These are phyloP conservation scores for Diceros bicornis DNA, from an alignment of 2,797 vertebrate genomes.

Conservation along the genomic window DNA sequence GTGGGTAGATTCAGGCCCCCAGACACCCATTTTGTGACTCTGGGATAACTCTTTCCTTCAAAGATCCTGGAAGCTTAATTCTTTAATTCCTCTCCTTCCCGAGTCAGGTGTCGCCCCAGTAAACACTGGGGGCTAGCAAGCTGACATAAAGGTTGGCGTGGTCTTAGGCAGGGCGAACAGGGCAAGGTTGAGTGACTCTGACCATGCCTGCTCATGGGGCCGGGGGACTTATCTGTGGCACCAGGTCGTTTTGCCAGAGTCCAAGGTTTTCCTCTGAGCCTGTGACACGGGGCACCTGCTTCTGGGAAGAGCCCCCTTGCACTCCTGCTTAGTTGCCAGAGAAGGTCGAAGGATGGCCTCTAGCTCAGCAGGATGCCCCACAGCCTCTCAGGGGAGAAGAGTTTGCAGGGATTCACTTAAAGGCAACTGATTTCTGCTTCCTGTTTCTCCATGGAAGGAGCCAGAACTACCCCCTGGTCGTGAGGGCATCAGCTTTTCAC, in stretches of 20 bases:
- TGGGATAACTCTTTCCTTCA: not conserved
- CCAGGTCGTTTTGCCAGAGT: not conserved
- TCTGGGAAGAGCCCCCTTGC: not conserved
- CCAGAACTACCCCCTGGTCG: not conserved
- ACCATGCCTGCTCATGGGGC: accelerated
- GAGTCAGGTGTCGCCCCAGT: accelerated
- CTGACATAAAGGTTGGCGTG: not conserved
- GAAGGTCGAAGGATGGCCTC: not conserved
- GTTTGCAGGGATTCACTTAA: accelerated
- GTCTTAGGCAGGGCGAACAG: not conserved
- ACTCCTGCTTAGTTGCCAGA: not conserved
- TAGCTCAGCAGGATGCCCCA: not conserved
- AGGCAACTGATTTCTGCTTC: accelerated
- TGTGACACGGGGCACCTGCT: not conserved
- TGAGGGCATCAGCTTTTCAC: not conserved
- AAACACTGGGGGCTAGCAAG: not conserved
- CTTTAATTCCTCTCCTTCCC: not conserved
- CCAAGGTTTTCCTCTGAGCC: not conserved
- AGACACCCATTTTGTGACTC: not conserved
- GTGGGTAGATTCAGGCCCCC: accelerated
- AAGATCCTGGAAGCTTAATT: not conserved
- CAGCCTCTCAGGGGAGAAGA: not conserved
- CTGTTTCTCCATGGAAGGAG: not conserved
- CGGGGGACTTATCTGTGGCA: not conserved
- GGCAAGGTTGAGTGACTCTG: too few species aligned